Conservation (phyloP, 1,140 invertebrate genomes). For the Galleria mellonella region DNA sequence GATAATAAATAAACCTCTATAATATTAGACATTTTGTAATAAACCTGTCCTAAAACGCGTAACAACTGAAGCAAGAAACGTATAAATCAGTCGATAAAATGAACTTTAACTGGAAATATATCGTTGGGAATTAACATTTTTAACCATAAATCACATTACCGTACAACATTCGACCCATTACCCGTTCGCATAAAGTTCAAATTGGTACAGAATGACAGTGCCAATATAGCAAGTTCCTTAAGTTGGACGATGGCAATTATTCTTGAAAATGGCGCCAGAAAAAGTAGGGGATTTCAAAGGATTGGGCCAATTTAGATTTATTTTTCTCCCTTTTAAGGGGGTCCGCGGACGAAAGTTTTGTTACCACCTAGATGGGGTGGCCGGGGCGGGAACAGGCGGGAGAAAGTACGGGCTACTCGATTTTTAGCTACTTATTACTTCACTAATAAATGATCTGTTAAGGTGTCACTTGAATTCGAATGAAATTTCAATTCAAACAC, state of each 20-base stretch:
- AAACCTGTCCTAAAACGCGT: neutral
- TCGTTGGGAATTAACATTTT: constrained; percentile 30
- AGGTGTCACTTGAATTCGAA: too few species aligned
- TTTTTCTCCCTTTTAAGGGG: constrained; percentile 52
- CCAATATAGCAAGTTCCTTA: constrained; percentile 35
- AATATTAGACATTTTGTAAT: too few species aligned
- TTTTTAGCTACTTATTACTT: too few species aligned
- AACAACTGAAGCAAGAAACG: constrained; percentile 8
- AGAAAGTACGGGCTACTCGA: too few species aligned
- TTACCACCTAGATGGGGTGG: constrained; percentile 32
- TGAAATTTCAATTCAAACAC: too few species aligned
- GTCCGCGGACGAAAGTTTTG: constrained; percentile 32
- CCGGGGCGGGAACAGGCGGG: constrained; percentile 2
- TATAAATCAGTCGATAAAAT: constrained; percentile 26
- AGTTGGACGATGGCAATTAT: constrained; percentile 45
- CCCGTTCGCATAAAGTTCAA: constrained; percentile 9
- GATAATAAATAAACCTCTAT: too few species aligned
- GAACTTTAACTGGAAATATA: constrained; percentile 25
- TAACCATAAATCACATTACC: constrained; percentile 5
- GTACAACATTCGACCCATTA: constrained; percentile 3
- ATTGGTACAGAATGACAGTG: constrained; percentile 3
- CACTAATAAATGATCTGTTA: too few species aligned
- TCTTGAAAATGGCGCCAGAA: constrained; percentile 57
- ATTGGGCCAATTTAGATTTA: constrained; percentile 69
- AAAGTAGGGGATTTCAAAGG: constrained; percentile 62